Evolutionary conservation across 2,797 vertebrate genomes (phyloP).

Genomic region (Myoxocephalus aenaeus): DNA sequence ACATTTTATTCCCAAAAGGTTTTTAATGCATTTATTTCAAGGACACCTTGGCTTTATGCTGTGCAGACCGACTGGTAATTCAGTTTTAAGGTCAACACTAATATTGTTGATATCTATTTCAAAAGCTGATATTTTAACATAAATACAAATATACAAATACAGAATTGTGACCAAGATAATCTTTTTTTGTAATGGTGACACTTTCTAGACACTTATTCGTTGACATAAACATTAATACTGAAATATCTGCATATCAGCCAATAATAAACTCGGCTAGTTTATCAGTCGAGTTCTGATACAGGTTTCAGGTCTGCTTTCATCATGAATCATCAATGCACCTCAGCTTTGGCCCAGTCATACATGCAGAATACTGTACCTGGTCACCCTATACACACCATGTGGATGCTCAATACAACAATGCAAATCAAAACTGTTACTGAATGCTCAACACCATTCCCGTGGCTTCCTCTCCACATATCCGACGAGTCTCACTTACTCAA

Average conservation of each 20-base stretch:
- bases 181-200: neutral
- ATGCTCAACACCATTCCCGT: no score
- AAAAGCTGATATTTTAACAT: neutral
- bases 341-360: no score
- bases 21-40: neutral
- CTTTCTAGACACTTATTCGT: neutral
- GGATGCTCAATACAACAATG: no score
- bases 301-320: neutral
- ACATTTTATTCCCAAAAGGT: neutral
- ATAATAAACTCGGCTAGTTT: neutral
- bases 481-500: no score
- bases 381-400: no score
- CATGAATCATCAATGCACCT: neutral
- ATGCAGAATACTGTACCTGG: no score
- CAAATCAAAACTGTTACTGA: no score
- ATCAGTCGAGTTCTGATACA: neutral
- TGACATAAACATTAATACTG: neutral
- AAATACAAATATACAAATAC: no score
- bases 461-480: no score
- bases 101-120: neutral
- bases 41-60: neutral
- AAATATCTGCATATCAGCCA: neutral
- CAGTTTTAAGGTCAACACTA: neutral
- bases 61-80: fast-evolving
- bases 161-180: neutral